phyloP scores from a whole-genome alignment of 2,888 invertebrate species.

The Willowsia nigromaculata region DNA sequence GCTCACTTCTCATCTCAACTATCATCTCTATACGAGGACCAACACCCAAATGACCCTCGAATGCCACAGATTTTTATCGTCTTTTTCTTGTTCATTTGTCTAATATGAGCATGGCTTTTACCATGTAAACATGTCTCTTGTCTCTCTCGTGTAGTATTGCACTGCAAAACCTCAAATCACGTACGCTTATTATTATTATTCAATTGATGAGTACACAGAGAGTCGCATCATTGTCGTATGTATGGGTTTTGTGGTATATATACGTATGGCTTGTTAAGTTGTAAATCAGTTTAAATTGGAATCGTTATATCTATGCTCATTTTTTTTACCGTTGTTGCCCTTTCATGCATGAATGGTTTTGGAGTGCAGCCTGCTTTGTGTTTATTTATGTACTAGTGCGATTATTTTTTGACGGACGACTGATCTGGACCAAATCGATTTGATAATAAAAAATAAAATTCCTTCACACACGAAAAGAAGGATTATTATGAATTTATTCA shows the following conservation, averaged over 20 bases:
- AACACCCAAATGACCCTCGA: conserved; percentile 78
- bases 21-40: conserved; percentile 42
- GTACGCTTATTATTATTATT: not conserved
- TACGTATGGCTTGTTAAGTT: not conserved
- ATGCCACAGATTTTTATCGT: conserved; percentile 71
- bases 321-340: not conserved
- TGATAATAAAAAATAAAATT: not conserved
- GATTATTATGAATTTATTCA: not conserved
- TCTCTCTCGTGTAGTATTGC: not conserved
- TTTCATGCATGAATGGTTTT: not conserved
- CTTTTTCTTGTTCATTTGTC: conserved; percentile 24
- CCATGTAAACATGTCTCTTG: not conserved
- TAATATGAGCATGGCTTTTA: not conserved
- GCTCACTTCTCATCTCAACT: not conserved
- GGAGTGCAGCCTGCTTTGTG: not conserved
- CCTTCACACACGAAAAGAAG: not conserved
- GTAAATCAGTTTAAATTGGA: not conserved
- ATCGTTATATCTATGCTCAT: not conserved
- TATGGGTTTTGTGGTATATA: not conserved
- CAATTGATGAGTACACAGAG: not conserved
- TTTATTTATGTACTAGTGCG: not conserved
- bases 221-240: not conserved
- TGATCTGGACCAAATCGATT: conserved; percentile 15
- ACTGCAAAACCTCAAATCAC: conserved; percentile 3
- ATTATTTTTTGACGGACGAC: not conserved